Percentiles rank a stretch among this genome's conserved stretches.
These are phyloP conservation scores for Clarias magur DNA, from an alignment of 2,113 vertebrate genomes.

Conservation along the genomic window DNA sequence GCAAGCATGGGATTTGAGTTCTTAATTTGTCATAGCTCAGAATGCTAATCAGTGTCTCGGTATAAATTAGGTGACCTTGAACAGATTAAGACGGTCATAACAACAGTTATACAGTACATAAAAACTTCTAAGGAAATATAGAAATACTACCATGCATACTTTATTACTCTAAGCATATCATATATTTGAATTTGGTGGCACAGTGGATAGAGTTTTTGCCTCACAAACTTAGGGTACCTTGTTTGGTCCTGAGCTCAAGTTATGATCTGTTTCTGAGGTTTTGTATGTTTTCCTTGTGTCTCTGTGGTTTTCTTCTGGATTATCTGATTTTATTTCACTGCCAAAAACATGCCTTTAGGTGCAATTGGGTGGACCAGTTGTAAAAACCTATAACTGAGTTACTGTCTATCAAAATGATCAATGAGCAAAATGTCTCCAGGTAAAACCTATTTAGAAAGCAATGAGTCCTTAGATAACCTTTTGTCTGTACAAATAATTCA, in stretches of 20 bases:
- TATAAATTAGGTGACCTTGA: not conserved
- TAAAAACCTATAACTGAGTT: not conserved
- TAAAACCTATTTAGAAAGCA: not conserved
- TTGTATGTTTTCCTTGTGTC: not conserved
- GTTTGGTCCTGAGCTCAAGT: not conserved
- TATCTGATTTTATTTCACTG: not conserved
- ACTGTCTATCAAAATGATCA: not conserved
- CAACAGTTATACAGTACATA: not conserved
- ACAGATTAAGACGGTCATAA: not conserved
- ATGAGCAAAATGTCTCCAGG: not conserved
- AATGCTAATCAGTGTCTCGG: not conserved
- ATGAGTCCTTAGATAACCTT: not conserved
- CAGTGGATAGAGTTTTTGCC: too few relatives aligned
- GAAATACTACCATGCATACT: not conserved
- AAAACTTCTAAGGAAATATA: not conserved
- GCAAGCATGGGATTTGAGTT: not conserved
- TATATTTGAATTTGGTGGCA: not conserved
- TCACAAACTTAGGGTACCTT: not conserved
- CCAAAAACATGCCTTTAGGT: not conserved
- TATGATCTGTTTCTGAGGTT: not conserved
- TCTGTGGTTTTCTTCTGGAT: not conserved
- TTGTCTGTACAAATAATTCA: not conserved
- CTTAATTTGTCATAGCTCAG: not conserved
- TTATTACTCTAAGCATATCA: not conserved
- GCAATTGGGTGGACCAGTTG: not conserved